Evolutionary conservation across 2,888 invertebrate genomes (phyloP), one percentile per base, ranked within the genome.

Genomic region (Ormia ochracea): DNA sequence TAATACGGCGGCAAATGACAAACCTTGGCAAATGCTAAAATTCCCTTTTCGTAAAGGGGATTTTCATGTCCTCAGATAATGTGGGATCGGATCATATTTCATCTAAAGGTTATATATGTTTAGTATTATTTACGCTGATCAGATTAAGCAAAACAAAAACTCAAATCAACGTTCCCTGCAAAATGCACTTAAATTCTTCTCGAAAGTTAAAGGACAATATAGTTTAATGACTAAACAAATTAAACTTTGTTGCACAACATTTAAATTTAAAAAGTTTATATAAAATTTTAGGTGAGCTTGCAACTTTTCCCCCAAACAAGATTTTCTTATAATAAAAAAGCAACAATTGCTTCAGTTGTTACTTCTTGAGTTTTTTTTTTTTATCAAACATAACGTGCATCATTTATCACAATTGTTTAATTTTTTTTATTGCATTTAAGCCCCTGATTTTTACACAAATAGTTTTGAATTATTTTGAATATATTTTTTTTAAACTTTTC

Each of bases 331-430:
- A 19, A 48, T 28, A 36, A 48, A 70, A 48, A 48, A 59, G 26
- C 38, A 45, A 56, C 56, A 56, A 68, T 23, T 43, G 19, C 28
- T 45, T 33, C 23, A 28, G 28, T 48, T 70, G 33, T 58, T 33
- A 33, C 3, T 48, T 58, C 3, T 10, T n/a, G 14, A 19, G 4
- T 1, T 4, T 26, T 14, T 63, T 43, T 19, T 23, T 19, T 14
- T 31, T 45, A 26, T 36, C 17, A 68, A 56, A 54, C 21, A 43
- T 41, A 41, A 33, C 36, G 56, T 56, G 4, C 4, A 56, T 68
- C 56, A 68, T 68, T 68, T 45, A 68, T 56, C 56, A 56, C 31
- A 10, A 45, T 43, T 43, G 21, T 28, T 50, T 50, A 43, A 41
- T 17, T 63, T 68, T 41, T 43, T 66, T 50, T 50, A 14, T 38